Conservation (phyloP, 2,113 vertebrate species). For the Laticauda laticaudata region DNA sequence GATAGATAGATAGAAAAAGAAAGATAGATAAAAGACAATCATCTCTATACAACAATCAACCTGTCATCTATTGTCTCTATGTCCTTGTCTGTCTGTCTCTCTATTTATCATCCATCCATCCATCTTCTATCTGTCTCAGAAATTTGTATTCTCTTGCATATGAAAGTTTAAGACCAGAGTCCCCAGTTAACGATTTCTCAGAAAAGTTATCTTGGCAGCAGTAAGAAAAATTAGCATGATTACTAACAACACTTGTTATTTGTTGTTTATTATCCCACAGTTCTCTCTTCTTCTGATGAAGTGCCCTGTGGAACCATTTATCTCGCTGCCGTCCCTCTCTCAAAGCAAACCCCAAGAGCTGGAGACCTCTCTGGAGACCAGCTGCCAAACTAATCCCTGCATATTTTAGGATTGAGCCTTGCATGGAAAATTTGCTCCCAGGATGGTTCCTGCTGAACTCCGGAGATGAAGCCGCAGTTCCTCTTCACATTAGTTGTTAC, state of each 20-base stretch:
- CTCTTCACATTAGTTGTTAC: too few species aligned
- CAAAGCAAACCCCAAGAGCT: not conserved
- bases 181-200: too few species aligned
- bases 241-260: not conserved
- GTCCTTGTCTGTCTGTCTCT: too few species aligned
- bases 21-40: too few species aligned
- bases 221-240: not conserved
- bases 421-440: not conserved
- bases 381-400: rapidly evolving
- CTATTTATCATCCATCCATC: too few species aligned
- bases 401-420: not conserved
- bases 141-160: not conserved
- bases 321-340: not conserved
- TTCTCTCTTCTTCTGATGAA: not conserved
- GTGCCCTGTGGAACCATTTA: not conserved
- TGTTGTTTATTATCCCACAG: not conserved
- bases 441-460: not conserved
- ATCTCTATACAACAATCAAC: too few species aligned
- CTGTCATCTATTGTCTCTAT: too few species aligned
- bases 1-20: too few species aligned
- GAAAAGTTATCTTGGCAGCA: not conserved
- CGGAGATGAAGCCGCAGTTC: rapidly evolving
- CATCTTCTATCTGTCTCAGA: not conserved
- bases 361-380: not conserved
- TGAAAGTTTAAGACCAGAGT: not conserved